Base-by-base conservation (phyloP, 2,797 vertebrate genomes). In the Mus spretus region DNA sequence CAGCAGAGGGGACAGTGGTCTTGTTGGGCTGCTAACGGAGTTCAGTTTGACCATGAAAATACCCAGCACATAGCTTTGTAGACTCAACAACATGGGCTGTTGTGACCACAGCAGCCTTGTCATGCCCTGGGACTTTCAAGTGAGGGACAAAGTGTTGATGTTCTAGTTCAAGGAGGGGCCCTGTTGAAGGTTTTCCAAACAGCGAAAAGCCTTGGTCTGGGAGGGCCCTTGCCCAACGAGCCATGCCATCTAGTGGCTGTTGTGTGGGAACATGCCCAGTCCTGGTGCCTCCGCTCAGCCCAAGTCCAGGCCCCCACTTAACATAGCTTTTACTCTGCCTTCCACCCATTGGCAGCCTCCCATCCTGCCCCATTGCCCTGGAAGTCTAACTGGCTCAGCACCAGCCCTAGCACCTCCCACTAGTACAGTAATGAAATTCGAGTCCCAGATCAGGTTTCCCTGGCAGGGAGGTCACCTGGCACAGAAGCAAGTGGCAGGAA, bases 351-450 rank as follows among this genome's bases (percentile, higher is more conserved):
- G 53, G 83, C 77, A 91, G 65, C 79, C 85, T 91, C 53, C 24
- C 20, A 61, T 55, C 34, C 75, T 94, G 72, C n/a, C 40, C 57
- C 3, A 20, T 74, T 96, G 80, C 72, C 90, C 75, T 63, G 63
- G 89, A 67, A 96, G 50, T 59, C 84, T 93, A 88, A 93, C 70
- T 65, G 84, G n/a, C 91, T 88, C 96, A 84, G 65, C 6, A 13
- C 57, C 70, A 92, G 40, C 47, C 55, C 78, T 93, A 93, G 85
- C 72, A 84, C 59, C 44, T 85, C 72, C 55, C 80, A 95, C 31
- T 44, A 90, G 47, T 80, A 96, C 94, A 92, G 86, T 89, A 95
- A 97, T 96, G 84, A 96, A 96, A 95, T 50, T 94, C 61, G n/a
- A 70, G 55, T 74, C 65, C 88, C 8, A 0, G 91, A 70, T 95